These are phyloP conservation scores for Vipera ursinii DNA, from an alignment of 2,797 vertebrate genomes.

Conservation along the genomic window DNA sequence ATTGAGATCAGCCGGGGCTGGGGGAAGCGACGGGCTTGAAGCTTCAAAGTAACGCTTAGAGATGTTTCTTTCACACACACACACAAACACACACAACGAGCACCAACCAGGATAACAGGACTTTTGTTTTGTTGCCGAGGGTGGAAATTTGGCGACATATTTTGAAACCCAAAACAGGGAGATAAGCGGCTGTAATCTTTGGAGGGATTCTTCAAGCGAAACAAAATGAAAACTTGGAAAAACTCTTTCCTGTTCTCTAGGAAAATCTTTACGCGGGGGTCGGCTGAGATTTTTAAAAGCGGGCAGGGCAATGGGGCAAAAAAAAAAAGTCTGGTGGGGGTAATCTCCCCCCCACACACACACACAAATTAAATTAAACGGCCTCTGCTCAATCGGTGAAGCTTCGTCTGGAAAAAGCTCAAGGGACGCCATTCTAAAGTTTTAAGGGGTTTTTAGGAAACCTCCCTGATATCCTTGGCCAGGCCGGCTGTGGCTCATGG, in stretches of 20 bases:
- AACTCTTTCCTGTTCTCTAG: not conserved
- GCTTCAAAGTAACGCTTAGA: not conserved
- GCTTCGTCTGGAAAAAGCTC: not conserved
- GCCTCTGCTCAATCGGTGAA: fast-evolving
- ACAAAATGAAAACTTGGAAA: not conserved
- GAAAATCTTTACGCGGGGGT: not conserved
- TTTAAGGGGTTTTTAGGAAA: not conserved
- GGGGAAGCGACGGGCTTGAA: not conserved
- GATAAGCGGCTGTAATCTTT: not conserved
- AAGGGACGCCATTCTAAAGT: not conserved
- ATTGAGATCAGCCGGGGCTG: not conserved
- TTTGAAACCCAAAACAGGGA: not conserved
- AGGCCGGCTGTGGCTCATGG: not conserved
- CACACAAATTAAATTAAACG: not conserved
- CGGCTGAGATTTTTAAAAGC: not conserved
- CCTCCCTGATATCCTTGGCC: not conserved
- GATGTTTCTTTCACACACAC: not conserved
- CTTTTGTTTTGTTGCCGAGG: not conserved
- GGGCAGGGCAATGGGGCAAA: not conserved
- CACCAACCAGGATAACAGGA: not conserved
- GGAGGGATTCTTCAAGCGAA: not conserved
- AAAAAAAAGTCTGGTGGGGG: not conserved
- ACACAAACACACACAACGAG: not conserved
- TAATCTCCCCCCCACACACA: no score
- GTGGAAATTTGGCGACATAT: not conserved